Evolutionary conservation across 2,113 vertebrate genomes (phyloP).

Genomic region (Nestor notabilis): DNA sequence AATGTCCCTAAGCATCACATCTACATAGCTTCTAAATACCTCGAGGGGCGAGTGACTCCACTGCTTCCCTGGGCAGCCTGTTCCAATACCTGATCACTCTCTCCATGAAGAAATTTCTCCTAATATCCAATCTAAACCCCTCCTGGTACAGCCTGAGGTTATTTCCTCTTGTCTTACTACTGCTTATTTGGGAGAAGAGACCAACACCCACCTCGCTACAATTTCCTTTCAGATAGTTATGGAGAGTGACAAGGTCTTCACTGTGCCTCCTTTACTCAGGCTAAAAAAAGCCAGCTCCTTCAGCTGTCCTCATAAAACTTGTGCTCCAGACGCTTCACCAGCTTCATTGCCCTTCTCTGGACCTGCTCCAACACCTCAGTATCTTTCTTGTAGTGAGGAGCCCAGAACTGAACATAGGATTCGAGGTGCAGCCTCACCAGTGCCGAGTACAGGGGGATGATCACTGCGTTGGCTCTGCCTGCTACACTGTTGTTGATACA

Average conservation of each 20-base stretch:
- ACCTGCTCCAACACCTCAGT: background rate
- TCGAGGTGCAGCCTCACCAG: fast-evolving
- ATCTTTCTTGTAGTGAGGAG: background rate
- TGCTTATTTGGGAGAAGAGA: background rate
- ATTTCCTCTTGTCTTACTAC: background rate
- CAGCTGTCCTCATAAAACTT: background rate
- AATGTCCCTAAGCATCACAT: background rate
- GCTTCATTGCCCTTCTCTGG: background rate
- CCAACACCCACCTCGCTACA: background rate
- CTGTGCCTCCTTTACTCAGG: background rate
- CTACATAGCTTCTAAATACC: background rate
- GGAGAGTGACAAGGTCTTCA: background rate
- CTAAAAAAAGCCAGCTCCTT: background rate
- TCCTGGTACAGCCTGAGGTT: background rate
- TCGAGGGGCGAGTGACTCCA: background rate
- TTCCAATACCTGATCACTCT: background rate
- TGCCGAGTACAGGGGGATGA: fast-evolving
- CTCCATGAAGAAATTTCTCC: background rate
- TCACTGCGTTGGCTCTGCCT: background rate
- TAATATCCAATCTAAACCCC: background rate
- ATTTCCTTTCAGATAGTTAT: background rate
- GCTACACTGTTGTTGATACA: background rate
- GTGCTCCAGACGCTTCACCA: background rate
- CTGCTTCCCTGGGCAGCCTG: background rate
- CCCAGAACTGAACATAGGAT: background rate